A percentile compares a stretch with the other conserved stretches of the same genome.
Evolutionary conservation across 2,888 invertebrate genomes (phyloP).

Genomic region (Andrena haemorrhoa): DNA sequence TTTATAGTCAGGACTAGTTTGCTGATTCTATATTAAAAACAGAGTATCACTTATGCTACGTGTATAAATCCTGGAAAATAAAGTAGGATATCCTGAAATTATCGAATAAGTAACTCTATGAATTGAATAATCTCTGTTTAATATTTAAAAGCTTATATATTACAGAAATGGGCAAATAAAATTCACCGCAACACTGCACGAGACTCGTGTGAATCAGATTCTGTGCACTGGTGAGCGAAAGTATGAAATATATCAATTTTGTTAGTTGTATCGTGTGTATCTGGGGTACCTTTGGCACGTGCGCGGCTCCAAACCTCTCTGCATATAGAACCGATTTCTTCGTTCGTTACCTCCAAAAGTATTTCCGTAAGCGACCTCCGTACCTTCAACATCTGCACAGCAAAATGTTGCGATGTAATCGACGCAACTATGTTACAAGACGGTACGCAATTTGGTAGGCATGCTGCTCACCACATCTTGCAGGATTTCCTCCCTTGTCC

Average conservation of each 20-base stretch:
- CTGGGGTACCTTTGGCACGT: slow-evolving; percentile 91
- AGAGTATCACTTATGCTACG: slow-evolving; percentile 46
- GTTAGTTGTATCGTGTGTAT: slow-evolving; percentile 78
- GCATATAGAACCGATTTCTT: slow-evolving; percentile 94
- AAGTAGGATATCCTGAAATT: slow-evolving; percentile 79
- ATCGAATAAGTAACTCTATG: slow-evolving; percentile 81
- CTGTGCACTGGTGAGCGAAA: slow-evolving; percentile 72
- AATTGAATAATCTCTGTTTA: slow-evolving; percentile 80
- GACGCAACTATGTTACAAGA: too few species aligned
- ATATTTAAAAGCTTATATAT: slow-evolving; percentile 72
- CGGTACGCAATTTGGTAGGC: too few species aligned
- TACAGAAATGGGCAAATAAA: slow-evolving; percentile 72
- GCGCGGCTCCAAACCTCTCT: slow-evolving; percentile 94
- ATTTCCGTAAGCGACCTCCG: slow-evolving; percentile 96
- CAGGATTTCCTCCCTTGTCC: slow-evolving; percentile 88
- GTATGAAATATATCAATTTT: slow-evolving; percentile 75
- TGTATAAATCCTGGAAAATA: slow-evolving; percentile 77
- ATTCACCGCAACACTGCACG: slow-evolving; percentile 71
- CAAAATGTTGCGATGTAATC: slow-evolving; percentile 22
- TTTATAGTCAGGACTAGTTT: slow-evolving; percentile 1
- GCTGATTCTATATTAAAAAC: slow-evolving; percentile 8
- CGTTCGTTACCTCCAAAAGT: slow-evolving; percentile 96
- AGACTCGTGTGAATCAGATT: slow-evolving; percentile 64
- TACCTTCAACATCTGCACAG: slow-evolving; percentile 92
- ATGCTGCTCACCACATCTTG: slow-evolving; percentile 88